These are phyloP conservation scores for Magallana ariakensis DNA, from an alignment of 1,140 invertebrate species.

Conservation along the genomic window DNA sequence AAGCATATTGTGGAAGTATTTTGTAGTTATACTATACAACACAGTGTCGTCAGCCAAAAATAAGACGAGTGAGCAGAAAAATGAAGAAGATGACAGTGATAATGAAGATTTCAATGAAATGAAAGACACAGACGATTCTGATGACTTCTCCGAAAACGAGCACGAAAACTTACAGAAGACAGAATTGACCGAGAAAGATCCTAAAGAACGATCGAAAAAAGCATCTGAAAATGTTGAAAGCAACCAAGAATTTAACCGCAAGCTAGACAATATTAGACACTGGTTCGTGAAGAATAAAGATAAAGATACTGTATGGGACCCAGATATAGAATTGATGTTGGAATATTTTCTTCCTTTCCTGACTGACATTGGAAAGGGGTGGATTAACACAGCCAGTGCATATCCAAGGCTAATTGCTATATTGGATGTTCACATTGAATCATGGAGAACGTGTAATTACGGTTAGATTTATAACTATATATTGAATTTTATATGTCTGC, in stretches of 20 bases:
- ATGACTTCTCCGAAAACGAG: neutral
- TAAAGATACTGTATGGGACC: neutral
- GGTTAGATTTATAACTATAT: neutral
- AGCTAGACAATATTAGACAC: neutral
- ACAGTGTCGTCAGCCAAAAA: neutral
- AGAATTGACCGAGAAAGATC: neutral
- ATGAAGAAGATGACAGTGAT: too few species aligned
- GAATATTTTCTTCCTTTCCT: neutral
- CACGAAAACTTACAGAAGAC: neutral
- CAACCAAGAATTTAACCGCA: neutral
- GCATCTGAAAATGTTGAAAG: neutral
- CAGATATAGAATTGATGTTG: neutral
- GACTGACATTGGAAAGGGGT: neutral
- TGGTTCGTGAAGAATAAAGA: neutral
- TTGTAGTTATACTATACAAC: neutral
- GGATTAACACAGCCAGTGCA: neutral
- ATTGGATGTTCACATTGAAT: slow-evolving; percentile 9
- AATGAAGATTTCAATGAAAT: neutral
- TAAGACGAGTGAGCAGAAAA: neutral
- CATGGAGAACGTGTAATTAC: slow-evolving; percentile 31
- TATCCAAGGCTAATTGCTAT: slow-evolving; percentile 4
- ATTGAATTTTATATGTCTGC: too few species aligned
- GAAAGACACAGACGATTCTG: neutral
- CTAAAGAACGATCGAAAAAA: neutral
- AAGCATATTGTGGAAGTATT: neutral